A percentile compares a stretch with the other conserved stretches of the same genome.
These are phyloP conservation scores for Platyrinchus mystaceus DNA, from an alignment of 2,797 vertebrate species.

Conservation along the genomic window DNA sequence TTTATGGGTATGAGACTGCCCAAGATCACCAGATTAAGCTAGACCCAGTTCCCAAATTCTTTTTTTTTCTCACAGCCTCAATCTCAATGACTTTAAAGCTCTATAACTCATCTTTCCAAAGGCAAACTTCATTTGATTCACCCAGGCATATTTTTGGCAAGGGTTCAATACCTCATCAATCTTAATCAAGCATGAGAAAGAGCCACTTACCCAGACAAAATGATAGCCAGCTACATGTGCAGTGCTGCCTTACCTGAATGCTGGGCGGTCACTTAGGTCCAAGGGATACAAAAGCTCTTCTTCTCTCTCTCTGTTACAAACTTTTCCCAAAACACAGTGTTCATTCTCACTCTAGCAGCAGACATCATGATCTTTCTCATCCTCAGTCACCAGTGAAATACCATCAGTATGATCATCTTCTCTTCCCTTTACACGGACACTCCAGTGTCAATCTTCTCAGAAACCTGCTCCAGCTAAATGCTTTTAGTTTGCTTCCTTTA, in stretches of 20 bases:
- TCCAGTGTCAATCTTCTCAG: neutral
- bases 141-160: neutral
- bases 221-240: neutral
- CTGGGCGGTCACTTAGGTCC: neutral
- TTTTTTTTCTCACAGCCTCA: neutral
- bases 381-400: neutral
- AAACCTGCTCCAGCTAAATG: neutral
- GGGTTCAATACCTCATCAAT: neutral
- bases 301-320: neutral
- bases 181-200: neutral
- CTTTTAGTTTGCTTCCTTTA: neutral
- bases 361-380: neutral
- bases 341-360: neutral
- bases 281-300: neutral
- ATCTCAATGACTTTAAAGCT: neutral
- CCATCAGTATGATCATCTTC: neutral
- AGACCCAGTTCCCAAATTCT: neutral
- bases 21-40: neutral
- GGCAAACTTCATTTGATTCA: neutral
- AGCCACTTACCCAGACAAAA: neutral
- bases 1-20: neutral
- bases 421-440: neutral
- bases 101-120: neutral
- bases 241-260: neutral
- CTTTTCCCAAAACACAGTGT: neutral